Base-by-base conservation (phyloP, 1,140 invertebrate species). In the Bombus cullumanus region DNA sequence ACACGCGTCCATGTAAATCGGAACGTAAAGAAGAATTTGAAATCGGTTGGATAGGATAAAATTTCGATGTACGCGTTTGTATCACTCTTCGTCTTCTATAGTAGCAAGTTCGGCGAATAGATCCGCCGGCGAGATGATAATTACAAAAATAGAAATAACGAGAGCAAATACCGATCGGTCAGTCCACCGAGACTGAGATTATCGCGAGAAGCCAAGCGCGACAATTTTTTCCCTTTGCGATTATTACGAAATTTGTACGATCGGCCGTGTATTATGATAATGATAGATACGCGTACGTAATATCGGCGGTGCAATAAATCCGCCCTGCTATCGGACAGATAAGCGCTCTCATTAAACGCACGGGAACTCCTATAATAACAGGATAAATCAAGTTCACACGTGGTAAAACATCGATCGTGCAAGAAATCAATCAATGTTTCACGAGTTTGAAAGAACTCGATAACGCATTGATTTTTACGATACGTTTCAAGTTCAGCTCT, bases 371-470 rank as follows among this genome's bases (percentile, higher is more conserved):
- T 57, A 31, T 22, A n/a, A 41, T 22, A 78, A 31, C 47, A 18
- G 4, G 76, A 72, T 75, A 75, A 82, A 82, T 74, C 71, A 82
- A 47, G 10, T 39, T 39, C 22, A 37, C 37, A 6, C 15, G 12
- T 9, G 10, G 5, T 39, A 53, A 59, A 62, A 34, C 15, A 4
- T 34, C 3, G 22, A 53, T 53, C 39, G 4, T 28, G 3, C 9
- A 2, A 15, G 15, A 73, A 41, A 41, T 71, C 68, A 13, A 73
- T 47, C 41, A 10, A 43, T 31, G 41, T 31, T 53, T 53, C 25
- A 0, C 37, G 12, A n/a, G 9, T 28, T 18, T 0, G 5, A 28
- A 71, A 39, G 0, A 5, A 13, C 39, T 71, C 25, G 22, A 39
- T 13, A 34, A 34, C 25, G 25, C 34, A 3, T 28, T 69, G 8